Conservation (phyloP, 2,888 invertebrate species). For the Eudemis profundana region DNA sequence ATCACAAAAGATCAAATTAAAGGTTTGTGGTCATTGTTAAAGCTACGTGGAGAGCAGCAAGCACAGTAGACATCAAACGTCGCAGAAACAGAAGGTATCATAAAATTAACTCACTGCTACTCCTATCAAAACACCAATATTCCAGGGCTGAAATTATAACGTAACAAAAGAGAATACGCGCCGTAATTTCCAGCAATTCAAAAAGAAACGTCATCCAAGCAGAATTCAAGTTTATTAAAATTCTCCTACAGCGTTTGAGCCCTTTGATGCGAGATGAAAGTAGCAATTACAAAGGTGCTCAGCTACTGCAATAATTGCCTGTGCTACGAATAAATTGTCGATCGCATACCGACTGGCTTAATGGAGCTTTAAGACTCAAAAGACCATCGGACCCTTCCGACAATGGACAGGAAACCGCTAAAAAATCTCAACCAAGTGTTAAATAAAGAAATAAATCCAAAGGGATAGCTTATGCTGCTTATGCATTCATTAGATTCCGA, state of each 20-base stretch:
- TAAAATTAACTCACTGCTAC: too few species aligned
- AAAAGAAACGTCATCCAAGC: constrained; percentile 13
- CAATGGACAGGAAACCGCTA: constrained; percentile 33
- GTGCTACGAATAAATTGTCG: constrained; percentile 22
- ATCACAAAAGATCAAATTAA: too few species aligned
- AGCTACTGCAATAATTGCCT: constrained; percentile 16
- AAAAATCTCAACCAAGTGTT: constrained; percentile 33
- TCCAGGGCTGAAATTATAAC: neutral
- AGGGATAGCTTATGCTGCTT: constrained; percentile 39
- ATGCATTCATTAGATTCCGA: constrained; percentile 43
- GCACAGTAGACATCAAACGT: too few species aligned
- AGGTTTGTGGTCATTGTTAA: too few species aligned
- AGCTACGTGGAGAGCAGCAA: too few species aligned
- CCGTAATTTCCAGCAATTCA: constrained; percentile 14
- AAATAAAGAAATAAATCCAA: constrained; percentile 38
- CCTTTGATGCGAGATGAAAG: constrained; percentile 37
- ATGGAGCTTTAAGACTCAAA: constrained; percentile 11
- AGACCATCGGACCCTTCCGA: constrained; percentile 8
- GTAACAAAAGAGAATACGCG: constrained; percentile 7
- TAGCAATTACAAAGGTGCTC: constrained; percentile 27
- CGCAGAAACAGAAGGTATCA: too few species aligned
- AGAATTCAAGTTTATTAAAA: constrained; percentile 23
- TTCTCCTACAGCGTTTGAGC: constrained; percentile 15
- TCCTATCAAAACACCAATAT: neutral
- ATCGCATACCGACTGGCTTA: constrained; percentile 11